Evolutionary conservation across 2,888 invertebrate species (phyloP).

Genomic region (Nemotelus nigrinus): DNA sequence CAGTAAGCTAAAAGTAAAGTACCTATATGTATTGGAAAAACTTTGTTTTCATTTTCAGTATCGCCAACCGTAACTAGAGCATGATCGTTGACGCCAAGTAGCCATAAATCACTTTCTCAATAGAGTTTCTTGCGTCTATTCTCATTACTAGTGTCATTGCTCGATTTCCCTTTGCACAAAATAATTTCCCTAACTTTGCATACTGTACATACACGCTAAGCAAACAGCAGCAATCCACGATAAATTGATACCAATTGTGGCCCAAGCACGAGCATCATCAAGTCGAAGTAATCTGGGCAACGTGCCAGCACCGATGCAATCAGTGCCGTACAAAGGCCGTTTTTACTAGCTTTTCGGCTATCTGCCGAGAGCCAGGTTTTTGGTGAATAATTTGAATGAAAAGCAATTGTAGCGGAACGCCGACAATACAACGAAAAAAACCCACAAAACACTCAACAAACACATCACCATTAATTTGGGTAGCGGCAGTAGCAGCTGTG

Average conservation of each 20-base stretch:
- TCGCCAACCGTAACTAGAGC: slow-evolving; percentile 13
- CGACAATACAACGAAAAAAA: slow-evolving; percentile 12
- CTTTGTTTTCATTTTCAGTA: too few relatives aligned
- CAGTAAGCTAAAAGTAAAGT: too few relatives aligned
- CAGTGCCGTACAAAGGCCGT: background rate
- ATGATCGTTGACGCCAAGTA: slow-evolving; percentile 26
- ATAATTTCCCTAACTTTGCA: too few relatives aligned
- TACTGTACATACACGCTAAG: too few relatives aligned
- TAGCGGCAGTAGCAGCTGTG: background rate
- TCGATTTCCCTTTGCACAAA: background rate
- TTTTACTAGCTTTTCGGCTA: background rate
- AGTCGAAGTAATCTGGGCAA: background rate
- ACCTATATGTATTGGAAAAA: too few relatives aligned
- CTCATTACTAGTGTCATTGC: background rate
- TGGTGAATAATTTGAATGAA: slow-evolving; percentile 40
- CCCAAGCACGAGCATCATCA: background rate
- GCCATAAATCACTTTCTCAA: slow-evolving; percentile 37
- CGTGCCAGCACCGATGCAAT: background rate
- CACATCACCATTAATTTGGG: slow-evolving; percentile 27
- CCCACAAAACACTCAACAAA: slow-evolving; percentile 8
- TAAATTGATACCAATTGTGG: slow-evolving; percentile 20
- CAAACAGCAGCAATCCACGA: background rate
- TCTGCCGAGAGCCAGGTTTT: background rate
- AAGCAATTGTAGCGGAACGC: slow-evolving; percentile 35
- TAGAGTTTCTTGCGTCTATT: slow-evolving; percentile 13